These are phyloP conservation scores for Caenorhabditis imperialis DNA, from an alignment of 2,888 invertebrate genomes.

Conservation along the genomic window DNA sequence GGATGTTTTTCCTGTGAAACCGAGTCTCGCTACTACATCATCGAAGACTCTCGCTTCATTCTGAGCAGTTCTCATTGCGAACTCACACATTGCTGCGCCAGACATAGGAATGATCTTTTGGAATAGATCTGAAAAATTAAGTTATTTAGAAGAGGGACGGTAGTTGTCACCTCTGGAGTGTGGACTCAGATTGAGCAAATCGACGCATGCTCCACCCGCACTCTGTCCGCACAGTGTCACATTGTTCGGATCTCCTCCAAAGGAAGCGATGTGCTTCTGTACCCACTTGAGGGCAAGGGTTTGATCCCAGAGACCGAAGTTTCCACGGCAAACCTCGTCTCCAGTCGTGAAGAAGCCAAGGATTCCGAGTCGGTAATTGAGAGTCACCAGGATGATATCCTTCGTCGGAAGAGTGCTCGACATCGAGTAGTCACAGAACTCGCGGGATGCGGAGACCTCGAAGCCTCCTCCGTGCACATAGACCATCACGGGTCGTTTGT, in stretches of 20 bases:
- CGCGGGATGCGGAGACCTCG: slow-evolving; percentile 16
- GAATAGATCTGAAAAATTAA: slow-evolving; percentile 65
- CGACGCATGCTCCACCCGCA: slow-evolving; percentile 68
- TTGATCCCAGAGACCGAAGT: slow-evolving; percentile 76
- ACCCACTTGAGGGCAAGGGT: slow-evolving; percentile 75
- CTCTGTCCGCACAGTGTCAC: slow-evolving; percentile 76
- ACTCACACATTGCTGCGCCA: slow-evolving; percentile 60
- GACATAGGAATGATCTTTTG: slow-evolving; percentile 66
- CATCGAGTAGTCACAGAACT: slow-evolving; percentile 20
- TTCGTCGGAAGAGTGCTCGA: slow-evolving; percentile 66
- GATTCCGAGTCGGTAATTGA: slow-evolving; percentile 71
- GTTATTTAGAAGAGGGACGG: slow-evolving; percentile 66
- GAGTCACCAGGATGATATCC: slow-evolving; percentile 66
- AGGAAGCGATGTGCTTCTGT: slow-evolving; percentile 70
- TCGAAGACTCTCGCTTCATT: slow-evolving; percentile 28
- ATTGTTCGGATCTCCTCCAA: slow-evolving; percentile 74
- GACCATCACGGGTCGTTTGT: slow-evolving; percentile 18
- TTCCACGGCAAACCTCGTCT: slow-evolving; percentile 62
- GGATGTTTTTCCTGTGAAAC: slow-evolving; percentile 8
- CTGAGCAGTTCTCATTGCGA: slow-evolving; percentile 44
- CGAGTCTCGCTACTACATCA: slow-evolving; percentile 37
- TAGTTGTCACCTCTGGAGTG: slow-evolving; percentile 65
- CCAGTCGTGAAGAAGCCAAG: slow-evolving; percentile 69
- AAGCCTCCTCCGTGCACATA: slow-evolving; percentile 30
- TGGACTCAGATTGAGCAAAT: slow-evolving; percentile 65